Evolutionary conservation across 2,797 vertebrate genomes (phyloP).

Genomic region (Pteronotus mesoamericanus): DNA sequence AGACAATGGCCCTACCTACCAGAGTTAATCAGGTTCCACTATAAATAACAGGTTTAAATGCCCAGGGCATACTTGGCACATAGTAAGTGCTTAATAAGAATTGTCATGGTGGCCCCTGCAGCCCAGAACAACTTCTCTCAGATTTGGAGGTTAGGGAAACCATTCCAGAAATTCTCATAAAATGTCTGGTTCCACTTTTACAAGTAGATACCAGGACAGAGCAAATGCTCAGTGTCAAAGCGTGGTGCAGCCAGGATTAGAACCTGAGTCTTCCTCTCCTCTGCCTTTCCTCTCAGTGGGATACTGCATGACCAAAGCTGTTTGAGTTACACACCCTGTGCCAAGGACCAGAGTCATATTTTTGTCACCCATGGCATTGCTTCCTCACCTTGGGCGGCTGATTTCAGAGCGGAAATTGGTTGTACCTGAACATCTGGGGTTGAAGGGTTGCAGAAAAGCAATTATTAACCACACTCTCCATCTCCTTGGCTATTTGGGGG

Average conservation of each 20-base stretch:
- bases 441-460: not conserved
- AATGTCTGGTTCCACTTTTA: not conserved
- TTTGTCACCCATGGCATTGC: not conserved
- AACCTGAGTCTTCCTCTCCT: constrained; percentile 49
- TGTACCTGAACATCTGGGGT: not conserved
- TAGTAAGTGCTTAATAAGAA: not conserved
- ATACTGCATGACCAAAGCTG: not conserved
- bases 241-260: not conserved
- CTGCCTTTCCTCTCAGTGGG: constrained; percentile 26
- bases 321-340: constrained; percentile 24
- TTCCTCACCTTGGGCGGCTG: not conserved
- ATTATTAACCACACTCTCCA: not conserved
- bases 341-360: constrained; percentile 19
- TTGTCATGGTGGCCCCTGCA: not conserved
- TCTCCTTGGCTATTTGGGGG: not conserved
- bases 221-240: not conserved
- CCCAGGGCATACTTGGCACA: not conserved
- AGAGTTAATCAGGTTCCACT: not conserved
- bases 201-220: not conserved
- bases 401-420: not conserved
- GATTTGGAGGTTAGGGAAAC: not conserved
- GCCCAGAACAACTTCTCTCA: not conserved
- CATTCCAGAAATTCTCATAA: not conserved
- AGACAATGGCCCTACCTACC: not conserved
- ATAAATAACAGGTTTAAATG: not conserved